Base-by-base conservation (phyloP, 64 coral and sea anemone genomes). In the Hydrozoanthus tunicans region DNA sequence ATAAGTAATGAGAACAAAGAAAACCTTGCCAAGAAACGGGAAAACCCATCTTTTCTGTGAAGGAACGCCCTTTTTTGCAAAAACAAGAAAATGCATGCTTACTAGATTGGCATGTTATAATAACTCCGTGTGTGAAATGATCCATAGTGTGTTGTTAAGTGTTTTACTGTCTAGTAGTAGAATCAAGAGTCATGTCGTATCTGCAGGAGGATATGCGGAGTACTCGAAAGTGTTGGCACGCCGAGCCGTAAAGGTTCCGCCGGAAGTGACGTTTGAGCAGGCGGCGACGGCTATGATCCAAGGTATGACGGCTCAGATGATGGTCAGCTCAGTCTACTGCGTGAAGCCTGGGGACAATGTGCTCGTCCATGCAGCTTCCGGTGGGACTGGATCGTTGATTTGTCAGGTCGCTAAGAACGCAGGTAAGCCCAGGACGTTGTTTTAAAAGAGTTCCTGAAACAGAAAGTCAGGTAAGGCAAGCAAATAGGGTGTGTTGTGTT, bases 281-380 rank as follows among this genome's bases (percentile, higher is more conserved):
- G 93, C 89, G 6, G 93, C 93, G 71, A 91, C 89, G 17, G 79
- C 82, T n/a, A 59, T 94, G 25, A 80, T 82, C 55, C 93, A 94
- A 56, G 93, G 93, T 4, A 51, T 94, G 26, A 94, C 93, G 3
- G 93, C 93, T 5, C 89, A 94, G 56, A 8, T 67, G 5, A 80
- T 94, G 73, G 64, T 79, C 61, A 53, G 57, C 6, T 25, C 73
- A 3, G 74, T 82, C 12, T 94, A 91, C 51, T 65, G 62, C 70
- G 79, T 94, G 53, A 91, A 91, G 58, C 71, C 93, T 80, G 93
- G 90, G 51, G 89, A 90, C 74, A 94, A 91, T 6, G 77, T 94
- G 66, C 43, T 94, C 8, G 89, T 94, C 25, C 93, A 94, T 56
- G 93, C 80, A n/a, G 82, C 89, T 62, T 81, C 93, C 14, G 93